Percentiles rank a stretch among this genome's conserved stretches.
phyloP scores from a whole-genome alignment of 2,888 invertebrate species.

The Prosapia bicincta region DNA sequence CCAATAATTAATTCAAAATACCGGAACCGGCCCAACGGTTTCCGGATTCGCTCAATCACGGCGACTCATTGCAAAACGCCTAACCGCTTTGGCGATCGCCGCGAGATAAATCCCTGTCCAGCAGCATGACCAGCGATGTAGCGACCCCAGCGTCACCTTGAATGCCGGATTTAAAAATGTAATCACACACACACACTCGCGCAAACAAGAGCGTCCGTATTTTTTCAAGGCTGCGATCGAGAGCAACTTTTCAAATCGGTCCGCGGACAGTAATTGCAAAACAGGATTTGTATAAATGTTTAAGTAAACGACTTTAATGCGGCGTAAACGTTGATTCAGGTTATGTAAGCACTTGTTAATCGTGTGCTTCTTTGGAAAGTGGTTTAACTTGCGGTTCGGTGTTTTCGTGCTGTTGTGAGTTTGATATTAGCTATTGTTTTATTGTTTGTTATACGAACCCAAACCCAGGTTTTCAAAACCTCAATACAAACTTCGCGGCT shows the following conservation, averaged over 20 bases:
- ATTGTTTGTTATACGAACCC: too few species aligned
- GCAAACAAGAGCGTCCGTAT: not conserved
- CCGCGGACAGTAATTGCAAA: not conserved
- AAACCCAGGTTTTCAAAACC: too few species aligned
- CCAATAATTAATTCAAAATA: not conserved
- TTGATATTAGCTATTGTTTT: too few species aligned
- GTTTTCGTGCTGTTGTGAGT: too few species aligned
- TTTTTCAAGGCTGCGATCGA: not conserved
- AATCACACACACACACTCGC: not conserved
- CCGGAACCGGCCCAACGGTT: not conserved
- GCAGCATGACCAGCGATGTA: not conserved
- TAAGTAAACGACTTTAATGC: not conserved
- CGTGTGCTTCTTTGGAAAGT: too few species aligned
- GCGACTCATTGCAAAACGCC: too few species aligned
- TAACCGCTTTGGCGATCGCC: not conserved
- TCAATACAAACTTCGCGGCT: too few species aligned
- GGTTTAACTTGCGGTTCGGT: too few species aligned
- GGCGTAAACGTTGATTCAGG: too few species aligned
- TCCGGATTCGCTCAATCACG: not conserved
- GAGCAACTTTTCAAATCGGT: not conserved
- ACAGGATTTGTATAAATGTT: not conserved
- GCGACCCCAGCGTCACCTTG: not conserved
- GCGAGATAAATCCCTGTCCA: not conserved
- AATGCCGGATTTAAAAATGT: not conserved
- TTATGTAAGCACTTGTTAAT: too few species aligned